Base-by-base conservation (phyloP, 2,113 vertebrate genomes). In the Dolichotis patagonum region DNA sequence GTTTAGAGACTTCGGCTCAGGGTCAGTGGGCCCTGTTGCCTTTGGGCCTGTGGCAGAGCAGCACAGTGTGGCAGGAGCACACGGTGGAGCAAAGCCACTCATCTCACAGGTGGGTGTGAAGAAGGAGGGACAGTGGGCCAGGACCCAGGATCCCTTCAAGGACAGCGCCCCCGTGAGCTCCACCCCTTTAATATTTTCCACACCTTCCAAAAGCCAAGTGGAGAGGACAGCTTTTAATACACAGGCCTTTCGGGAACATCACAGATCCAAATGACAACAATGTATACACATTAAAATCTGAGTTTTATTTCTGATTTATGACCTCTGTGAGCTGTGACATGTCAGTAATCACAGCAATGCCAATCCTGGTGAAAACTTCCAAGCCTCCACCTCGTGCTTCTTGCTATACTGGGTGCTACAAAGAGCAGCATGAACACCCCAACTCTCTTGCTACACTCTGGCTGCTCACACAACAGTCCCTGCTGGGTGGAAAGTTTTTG, bases 371-470 rank as follows among this genome's bases (percentile, higher is more conserved):
- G 10, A 28, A 75, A 75, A 75, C 71, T 41, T 75, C 71, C 4
- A 8, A 13, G 9, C 22, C 71, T 43, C 71, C 5, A n/a, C 11
- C 71, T 20, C 43, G 38, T 2, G 38, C 43, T 43, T 17, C 13
- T 4, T 30, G 43, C 26, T 78, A 5, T 28, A 1, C 1, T 19
- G 28, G 43, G 43, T 19, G 8, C 71, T 14, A 11, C 38, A 26
- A 43, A 13, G 41, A 75, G 38, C 4, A 12, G 22, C 71, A 43
- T 20, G 38, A 9, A 22, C 38, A 9, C 5, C 69, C n/a, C n/a
- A 8, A 3, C 6, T 10, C 28, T 63, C 28, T 13, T 30, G 4
- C 17, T 1, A 10, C n/a, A 7, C 20, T 22, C 20, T 4, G 22
- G 38, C 38, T 24, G 20, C 22, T 12, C 4, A 49, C 32, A 38